Base-by-base conservation (phyloP, 2,113 vertebrate genomes). In the Castor canadensis region DNA sequence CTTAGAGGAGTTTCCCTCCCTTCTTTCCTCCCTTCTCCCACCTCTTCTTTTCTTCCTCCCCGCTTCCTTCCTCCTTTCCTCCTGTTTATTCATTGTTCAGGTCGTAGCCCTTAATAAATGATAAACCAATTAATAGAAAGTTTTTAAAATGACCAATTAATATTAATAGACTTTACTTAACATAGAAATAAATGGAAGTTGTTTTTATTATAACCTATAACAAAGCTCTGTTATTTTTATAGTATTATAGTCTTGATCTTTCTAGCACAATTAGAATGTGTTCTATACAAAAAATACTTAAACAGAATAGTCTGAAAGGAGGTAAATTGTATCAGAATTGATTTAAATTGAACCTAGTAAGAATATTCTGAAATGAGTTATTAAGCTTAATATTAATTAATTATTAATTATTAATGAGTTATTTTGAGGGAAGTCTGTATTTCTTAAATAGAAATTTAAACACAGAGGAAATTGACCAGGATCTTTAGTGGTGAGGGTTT, bases 401-500 rank as follows among this genome's bases (percentile, higher is more conserved):
- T n/a, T n/a, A n/a, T n/a, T n/a, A n/a, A n/a, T n/a, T n/a, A n/a
- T n/a, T n/a, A n/a, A n/a, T n/a, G n/a, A n/a, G n/a, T n/a, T n/a
- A 1, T 89, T 66, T 89, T 49, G 7, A 67, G 24, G 38, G 20
- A 76, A 60, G 0, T 92, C 73, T 93, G 20, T 32, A 40, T 62
- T 83, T 80, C 62, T 76, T 87, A 75, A 75, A 75, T n/a, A 77
- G 38, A 52, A 88, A 83, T 76, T 92, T 76, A 52, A 71, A 79
- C 56, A 64, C 3, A 35, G 19, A 56, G 11, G 35, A 47, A 32
- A 84, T 49, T 92, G 6, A 35, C 62, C 56, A 62, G 3, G 69
- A 64, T 52, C 24, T 77, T 45, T 35, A 26, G 6, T 56, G 64
- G 22, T 45, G 71, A 71, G 22, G 38, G 16, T 88, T 88, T 83